Evolutionary conservation across 2,888 invertebrate species (phyloP).

Genomic region (Sclerodermus sp.): DNA sequence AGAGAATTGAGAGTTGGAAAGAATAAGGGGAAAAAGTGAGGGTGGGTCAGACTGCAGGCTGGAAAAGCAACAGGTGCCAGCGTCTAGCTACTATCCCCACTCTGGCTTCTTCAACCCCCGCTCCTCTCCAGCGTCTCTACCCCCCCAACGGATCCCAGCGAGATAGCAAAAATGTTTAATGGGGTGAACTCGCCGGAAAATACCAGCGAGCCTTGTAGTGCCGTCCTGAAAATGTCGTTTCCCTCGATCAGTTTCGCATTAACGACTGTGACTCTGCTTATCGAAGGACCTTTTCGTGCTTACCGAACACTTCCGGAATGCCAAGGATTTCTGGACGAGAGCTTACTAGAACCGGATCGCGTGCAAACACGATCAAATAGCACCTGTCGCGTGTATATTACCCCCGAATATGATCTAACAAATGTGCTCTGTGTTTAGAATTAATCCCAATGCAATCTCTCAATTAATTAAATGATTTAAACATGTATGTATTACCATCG

Average conservation of each 20-base stretch:
- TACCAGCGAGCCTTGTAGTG: conserved; percentile 42
- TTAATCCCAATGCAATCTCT: too few species aligned
- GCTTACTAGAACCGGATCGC: too few species aligned
- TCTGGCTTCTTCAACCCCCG: conserved; percentile 18
- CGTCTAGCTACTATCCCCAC: conserved; percentile 15
- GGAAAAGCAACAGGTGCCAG: conserved; percentile 54
- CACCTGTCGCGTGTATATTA: too few species aligned
- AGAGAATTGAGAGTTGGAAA: conserved; percentile 3
- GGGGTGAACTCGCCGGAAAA: conserved; percentile 57
- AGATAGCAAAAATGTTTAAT: conserved; percentile 57
- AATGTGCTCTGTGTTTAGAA: too few species aligned
- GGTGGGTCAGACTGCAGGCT: conserved; percentile 36
- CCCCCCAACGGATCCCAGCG: conserved; percentile 40
- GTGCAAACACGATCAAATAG: too few species aligned
- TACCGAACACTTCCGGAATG: not conserved
- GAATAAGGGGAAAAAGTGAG: conserved; percentile 21
- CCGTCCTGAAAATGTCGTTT: conserved; percentile 43
- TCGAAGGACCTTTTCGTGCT: conserved; percentile 25
- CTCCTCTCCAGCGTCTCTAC: conserved; percentile 16
- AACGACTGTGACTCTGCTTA: conserved; percentile 35
- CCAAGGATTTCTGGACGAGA: too few species aligned
- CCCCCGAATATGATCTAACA: too few species aligned
- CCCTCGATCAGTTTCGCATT: conserved; percentile 49
- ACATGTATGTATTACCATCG: too few species aligned
- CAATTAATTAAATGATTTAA: too few species aligned